Evolutionary conservation across 2,113 vertebrate genomes (phyloP), one percentile per base, ranked within the genome.

Genomic region (Chlamydotis undulata): DNA sequence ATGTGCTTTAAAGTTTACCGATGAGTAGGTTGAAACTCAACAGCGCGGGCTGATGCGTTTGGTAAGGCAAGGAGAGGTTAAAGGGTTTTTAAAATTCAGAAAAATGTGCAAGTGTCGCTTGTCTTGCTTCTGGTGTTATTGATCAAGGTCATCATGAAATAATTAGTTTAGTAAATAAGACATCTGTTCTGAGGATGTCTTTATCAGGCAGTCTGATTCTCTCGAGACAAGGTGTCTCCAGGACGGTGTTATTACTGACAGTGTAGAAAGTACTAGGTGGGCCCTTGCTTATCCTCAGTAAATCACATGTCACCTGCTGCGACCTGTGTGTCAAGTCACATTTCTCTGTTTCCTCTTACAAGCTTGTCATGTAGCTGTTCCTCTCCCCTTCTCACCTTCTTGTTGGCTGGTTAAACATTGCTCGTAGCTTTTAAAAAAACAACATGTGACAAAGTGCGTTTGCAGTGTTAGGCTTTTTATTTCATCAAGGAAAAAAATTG

Each of bases 131-230:
- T 93, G 56, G 12, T 94, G 6, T 41, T 94, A 84, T 69, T 84
- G 83, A 95, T 92, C 89, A 92, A 94, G 91, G 80, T 94, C 89
- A 87, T 94, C 74, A 82, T 37, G 19, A 33, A 94, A 55, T 7
- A 89, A 87, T 94, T 92, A 91, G 55, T 76, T 94, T 59, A 85
- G 89, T 85, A 95, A 95, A 83, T 84, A 80, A 68, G 70, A 76
- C 59, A 82, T 87, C 81, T 92, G 16, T 89, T 91, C 65, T 73
- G 89, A 91, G 55, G 63, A 55, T 89, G 35, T 89, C 91, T 90
- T 92, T 76, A 73, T 94, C 61, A 77, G n/a, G 59, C 74, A 87
- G 67, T 26, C 23, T 1, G 2, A 6, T 90, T 95, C 52, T 61
- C 60, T 9, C 0, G 5, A 84, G 87, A 83, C 16, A 39, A 80